These are phyloP conservation scores for Hydropsyche betteni DNA, from an alignment of 2,888 invertebrate species.

Conservation along the genomic window DNA sequence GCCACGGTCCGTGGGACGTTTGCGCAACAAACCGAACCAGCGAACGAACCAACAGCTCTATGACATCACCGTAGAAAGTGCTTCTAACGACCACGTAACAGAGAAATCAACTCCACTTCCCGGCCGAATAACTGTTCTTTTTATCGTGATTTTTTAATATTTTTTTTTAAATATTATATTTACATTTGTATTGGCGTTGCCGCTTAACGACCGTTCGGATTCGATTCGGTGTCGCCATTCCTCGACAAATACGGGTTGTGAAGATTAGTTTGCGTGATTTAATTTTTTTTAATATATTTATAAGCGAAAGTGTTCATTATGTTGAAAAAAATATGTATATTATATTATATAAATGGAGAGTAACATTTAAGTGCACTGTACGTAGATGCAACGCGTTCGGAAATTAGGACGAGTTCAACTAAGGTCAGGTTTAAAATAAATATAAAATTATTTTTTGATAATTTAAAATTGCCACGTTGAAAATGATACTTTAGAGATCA, in stretches of 20 bases:
- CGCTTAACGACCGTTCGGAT: background rate
- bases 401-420: slow-evolving; percentile 41
- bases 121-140: slow-evolving; percentile 23
- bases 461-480: background rate
- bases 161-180: slow-evolving; percentile 7
- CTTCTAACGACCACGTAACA: slow-evolving; percentile 40
- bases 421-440: slow-evolving; percentile 42
- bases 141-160: slow-evolving; percentile 12
- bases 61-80: slow-evolving; percentile 48
- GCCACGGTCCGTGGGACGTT: slow-evolving; percentile 39
- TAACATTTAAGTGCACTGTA: background rate
- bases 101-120: slow-evolving; percentile 40
- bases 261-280: slow-evolving; percentile 2
- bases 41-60: slow-evolving; percentile 15
- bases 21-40: slow-evolving; percentile 26
- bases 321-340: background rate
- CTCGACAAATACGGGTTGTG: background rate
- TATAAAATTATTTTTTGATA: background rate
- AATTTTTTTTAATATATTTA: background rate
- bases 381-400: slow-evolving; percentile 24
- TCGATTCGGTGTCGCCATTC: slow-evolving; percentile 1
- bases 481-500: too few relatives aligned
- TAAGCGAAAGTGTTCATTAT: background rate
- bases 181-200: background rate
- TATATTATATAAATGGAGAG: background rate